Base-by-base conservation (phyloP, 2,113 vertebrate genomes). In the Diglossa brunneiventris region DNA sequence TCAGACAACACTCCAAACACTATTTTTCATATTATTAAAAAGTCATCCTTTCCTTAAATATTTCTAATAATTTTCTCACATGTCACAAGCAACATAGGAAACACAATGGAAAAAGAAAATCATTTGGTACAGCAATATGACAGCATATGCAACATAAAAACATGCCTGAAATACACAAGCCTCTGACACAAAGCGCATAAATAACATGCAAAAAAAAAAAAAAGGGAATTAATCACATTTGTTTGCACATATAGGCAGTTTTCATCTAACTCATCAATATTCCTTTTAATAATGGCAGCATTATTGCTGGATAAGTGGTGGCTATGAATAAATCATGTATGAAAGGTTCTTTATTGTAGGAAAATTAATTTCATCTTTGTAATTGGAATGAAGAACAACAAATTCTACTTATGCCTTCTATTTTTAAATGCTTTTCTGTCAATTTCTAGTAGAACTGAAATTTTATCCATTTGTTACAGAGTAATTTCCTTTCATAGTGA, bases 211-310 rank as follows among this genome's bases (percentile, higher is more conserved):
- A 90, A 10, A 58, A 64, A 66, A 59, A 59, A 37, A 37, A 72
- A 46, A 61, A 50, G 17, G 13, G 30, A 68, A 82, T 73, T 1
- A 73, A 93, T 68, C 28, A 35, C 13, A 90, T 94, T 83, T 92
- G 30, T 88, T 94, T 94, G 72, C n/a, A 82, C 77, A 91, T 49
- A 18, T 75, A 88, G 77, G 86, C 73, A 93, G 55, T 80, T 92
- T 92, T 44, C 69, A 78, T 87, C 81, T 44, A 67, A 84, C 30
- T 90, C 83, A 94, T 89, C 91, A 92, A 89, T 83, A 96, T 94
- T 94, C 74, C 61, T 87, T 95, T 96, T 91, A 90, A 90, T 92
- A 92, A 89, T 61, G 77, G 63, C 41, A 85, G 6, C 28, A 81
- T 83, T 84, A 87, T 74, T 83, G 31, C 44, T 9, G 4, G 42